phyloP scores from a whole-genome alignment of 2,113 vertebrate genomes.

The Halcyon senegalensis region DNA sequence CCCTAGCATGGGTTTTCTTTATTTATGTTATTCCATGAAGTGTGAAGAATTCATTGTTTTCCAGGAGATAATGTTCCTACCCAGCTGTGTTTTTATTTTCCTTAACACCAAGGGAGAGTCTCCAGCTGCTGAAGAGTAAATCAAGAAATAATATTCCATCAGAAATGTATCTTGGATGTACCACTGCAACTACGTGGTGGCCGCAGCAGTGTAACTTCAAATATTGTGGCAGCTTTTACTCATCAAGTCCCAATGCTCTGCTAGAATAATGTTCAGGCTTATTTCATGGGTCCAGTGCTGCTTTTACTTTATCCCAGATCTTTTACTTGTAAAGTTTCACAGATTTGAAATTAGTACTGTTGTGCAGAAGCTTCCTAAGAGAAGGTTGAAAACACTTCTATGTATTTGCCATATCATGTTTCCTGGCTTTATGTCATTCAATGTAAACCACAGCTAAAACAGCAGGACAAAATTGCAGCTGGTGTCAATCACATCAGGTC shows the following conservation, averaged over 20 bases:
- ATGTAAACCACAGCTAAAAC: neutral
- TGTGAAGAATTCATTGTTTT: slow-evolving; percentile 55
- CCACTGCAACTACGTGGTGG: neutral
- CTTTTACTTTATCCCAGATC: neutral
- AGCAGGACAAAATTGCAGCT: neutral
- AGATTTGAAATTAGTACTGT: neutral
- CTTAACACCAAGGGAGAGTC: slow-evolving; percentile 18
- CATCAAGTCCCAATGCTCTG: rapidly evolving
- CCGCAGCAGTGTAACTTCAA: neutral
- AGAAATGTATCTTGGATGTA: slow-evolving; percentile 1
- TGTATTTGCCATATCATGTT: neutral
- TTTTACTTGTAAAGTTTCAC: neutral
- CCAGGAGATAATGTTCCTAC: slow-evolving; percentile 20
- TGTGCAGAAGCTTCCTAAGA: neutral
- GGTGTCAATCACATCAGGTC: neutral
- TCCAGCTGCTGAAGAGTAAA: slow-evolving; percentile 35
- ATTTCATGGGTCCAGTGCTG: neutral
- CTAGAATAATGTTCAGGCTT: neutral
- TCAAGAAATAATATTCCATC: neutral
- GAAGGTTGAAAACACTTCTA: neutral
- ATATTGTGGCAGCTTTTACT: neutral
- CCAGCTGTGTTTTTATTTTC: slow-evolving; percentile 48
- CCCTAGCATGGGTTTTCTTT: neutral
- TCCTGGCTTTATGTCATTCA: neutral
- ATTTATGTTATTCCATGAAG: slow-evolving; percentile 27